Evolutionary conservation across 2,797 vertebrate genomes (phyloP).

Genomic region (Cryptoprocta ferox): DNA sequence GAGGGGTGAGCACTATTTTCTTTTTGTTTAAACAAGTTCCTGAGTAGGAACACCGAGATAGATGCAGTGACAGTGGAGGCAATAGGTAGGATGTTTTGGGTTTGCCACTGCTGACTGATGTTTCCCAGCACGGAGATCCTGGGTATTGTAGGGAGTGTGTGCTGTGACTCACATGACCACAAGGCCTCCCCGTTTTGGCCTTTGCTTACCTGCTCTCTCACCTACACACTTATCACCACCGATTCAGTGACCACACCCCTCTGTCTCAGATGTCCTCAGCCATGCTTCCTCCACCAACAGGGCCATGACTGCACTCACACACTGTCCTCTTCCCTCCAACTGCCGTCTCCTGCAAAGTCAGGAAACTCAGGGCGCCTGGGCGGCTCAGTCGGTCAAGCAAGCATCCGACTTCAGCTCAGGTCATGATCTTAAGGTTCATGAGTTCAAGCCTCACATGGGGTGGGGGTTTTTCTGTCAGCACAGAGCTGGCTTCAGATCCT

Average conservation of each 20-base stretch:
- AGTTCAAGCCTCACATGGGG: no score
- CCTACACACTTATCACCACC: neutral
- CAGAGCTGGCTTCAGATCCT: no score
- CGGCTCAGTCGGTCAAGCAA: no score
- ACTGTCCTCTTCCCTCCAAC: neutral
- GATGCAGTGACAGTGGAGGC: neutral
- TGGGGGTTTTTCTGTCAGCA: no score
- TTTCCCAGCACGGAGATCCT: neutral
- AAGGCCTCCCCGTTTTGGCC: neutral
- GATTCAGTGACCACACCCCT: neutral
- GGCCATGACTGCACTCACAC: neutral
- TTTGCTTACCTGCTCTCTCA: neutral
- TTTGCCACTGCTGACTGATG: neutral
- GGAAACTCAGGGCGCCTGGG: no score
- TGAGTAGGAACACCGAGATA: neutral
- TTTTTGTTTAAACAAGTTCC: neutral
- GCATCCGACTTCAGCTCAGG: no score
- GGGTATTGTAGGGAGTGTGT: neutral
- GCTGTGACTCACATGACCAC: slow-evolving; percentile 17
- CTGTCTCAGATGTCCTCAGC: neutral
- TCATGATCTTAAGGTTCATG: no score
- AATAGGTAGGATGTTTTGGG: neutral
- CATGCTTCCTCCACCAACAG: neutral
- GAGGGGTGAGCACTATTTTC: neutral
- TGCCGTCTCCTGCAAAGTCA: neutral